These are phyloP conservation scores for Sebastes nivosus DNA, from an alignment of 2,797 vertebrate species.

Conservation along the genomic window DNA sequence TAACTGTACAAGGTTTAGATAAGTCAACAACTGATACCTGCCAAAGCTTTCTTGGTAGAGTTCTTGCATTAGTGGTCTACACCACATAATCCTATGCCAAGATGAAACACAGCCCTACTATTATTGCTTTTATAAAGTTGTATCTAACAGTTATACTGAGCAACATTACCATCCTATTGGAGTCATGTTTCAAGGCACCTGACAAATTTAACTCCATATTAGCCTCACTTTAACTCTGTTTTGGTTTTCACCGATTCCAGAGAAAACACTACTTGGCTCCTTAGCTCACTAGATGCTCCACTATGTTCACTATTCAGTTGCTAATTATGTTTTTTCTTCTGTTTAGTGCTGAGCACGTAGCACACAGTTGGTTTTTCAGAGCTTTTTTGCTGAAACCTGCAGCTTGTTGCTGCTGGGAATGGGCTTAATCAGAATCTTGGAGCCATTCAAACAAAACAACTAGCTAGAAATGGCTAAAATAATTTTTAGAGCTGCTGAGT, in stretches of 20 bases:
- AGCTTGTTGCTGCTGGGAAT: not conserved
- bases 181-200: not conserved
- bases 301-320: not conserved
- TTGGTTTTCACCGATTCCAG: not conserved
- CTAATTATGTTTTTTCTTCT: not conserved
- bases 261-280: not conserved
- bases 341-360: not conserved
- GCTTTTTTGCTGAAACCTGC: not conserved
- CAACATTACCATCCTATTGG: not conserved
- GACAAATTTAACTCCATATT: not conserved
- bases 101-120: not conserved
- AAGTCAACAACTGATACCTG: not conserved
- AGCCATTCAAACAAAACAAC: not conserved
- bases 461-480: not conserved
- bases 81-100: not conserved
- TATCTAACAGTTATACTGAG: not conserved
- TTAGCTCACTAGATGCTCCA: not conserved
- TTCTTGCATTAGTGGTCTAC: not conserved
- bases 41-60: not conserved
- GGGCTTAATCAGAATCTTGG: not conserved
- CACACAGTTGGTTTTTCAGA: not conserved
- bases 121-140: not conserved
- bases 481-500: not conserved
- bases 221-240: not conserved
- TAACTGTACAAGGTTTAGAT: not conserved